These are phyloP conservation scores for Drosophila ercepeae DNA, from an alignment of 1,140 invertebrate genomes.

Conservation along the genomic window DNA sequence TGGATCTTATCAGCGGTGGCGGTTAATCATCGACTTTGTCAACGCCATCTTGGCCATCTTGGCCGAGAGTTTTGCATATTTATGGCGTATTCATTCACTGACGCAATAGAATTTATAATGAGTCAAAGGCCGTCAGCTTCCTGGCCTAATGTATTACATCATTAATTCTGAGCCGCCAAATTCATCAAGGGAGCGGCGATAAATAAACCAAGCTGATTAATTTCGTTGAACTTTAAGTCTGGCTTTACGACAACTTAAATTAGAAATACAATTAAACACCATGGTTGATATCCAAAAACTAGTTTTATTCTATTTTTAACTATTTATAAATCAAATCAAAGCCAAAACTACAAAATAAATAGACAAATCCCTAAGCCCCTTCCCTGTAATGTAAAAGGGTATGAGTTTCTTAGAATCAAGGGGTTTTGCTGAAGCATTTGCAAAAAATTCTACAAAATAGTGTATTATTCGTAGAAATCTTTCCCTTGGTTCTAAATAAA, in stretches of 20 bases:
- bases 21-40: constrained; percentile 20
- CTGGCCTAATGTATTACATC: constrained; percentile 54
- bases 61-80: constrained; percentile 41
- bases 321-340: constrained; percentile 22
- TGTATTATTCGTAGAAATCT: no score
- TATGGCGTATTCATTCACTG: constrained; percentile 35
- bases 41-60: constrained; percentile 42
- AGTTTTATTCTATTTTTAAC: constrained; percentile 13
- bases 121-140: constrained; percentile 17
- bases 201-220: constrained; percentile 36
- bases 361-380: no score
- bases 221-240: constrained; percentile 34
- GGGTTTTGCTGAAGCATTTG: no score
- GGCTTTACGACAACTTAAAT: constrained; percentile 47
- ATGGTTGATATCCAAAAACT: constrained; percentile 14
- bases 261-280: constrained; percentile 49
- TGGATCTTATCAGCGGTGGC: constrained; percentile 6
- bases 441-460: no score
- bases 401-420: no score
- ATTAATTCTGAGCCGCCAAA: constrained; percentile 41
- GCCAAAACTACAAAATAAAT: constrained; percentile 10
- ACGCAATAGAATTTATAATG: constrained; percentile 46
- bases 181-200: constrained; percentile 31
- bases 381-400: no score
- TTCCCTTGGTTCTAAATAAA: no score